Percentiles rank a stretch among this genome's conserved stretches.
Conservation (phyloP, 2,888 invertebrate species). For the Leucozona laternaria region DNA sequence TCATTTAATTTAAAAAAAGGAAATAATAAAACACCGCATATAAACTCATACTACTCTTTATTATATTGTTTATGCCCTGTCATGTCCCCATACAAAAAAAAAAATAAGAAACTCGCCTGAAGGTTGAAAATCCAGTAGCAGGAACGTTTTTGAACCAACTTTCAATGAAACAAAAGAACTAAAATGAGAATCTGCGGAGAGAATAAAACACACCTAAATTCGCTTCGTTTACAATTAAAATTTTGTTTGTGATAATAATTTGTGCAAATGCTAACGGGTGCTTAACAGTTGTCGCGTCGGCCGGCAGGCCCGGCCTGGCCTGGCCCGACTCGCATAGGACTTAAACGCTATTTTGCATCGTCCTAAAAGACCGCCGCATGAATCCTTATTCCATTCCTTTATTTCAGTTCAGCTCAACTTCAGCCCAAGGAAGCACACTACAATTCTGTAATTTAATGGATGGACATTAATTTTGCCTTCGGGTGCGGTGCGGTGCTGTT, state of each 20-base stretch:
- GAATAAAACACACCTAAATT: conserved; percentile 35
- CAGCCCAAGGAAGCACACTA: neutral
- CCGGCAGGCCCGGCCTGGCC: too few relatives aligned
- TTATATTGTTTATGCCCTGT: conserved; percentile 3
- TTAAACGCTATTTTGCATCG: conserved; percentile 11
- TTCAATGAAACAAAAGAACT: conserved; percentile 7
- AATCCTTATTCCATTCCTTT: conserved; percentile 13
- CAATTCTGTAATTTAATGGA: conserved; percentile 15
- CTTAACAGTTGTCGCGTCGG: conserved; percentile 9
- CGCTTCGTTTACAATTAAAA: conserved; percentile 60
- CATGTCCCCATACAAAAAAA: neutral
- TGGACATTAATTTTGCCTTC: conserved; percentile 27
- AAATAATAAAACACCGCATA: conserved; percentile 9
- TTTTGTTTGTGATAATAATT: conserved; percentile 56
- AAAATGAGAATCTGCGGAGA: conserved; percentile 12
- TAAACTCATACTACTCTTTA: neutral
- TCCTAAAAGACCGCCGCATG: neutral
- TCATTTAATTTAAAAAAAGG: neutral
- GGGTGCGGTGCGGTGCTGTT: neutral
- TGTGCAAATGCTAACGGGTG: neutral
- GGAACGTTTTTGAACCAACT: neutral
- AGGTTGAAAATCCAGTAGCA: neutral
- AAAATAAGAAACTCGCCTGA: neutral
- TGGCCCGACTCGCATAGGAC: too few relatives aligned
- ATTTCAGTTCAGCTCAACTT: neutral